A percentile compares a stretch with the other conserved stretches of the same genome.
Evolutionary conservation across 2,888 invertebrate species (phyloP).

Genomic region (Epistrophella euchroma): DNA sequence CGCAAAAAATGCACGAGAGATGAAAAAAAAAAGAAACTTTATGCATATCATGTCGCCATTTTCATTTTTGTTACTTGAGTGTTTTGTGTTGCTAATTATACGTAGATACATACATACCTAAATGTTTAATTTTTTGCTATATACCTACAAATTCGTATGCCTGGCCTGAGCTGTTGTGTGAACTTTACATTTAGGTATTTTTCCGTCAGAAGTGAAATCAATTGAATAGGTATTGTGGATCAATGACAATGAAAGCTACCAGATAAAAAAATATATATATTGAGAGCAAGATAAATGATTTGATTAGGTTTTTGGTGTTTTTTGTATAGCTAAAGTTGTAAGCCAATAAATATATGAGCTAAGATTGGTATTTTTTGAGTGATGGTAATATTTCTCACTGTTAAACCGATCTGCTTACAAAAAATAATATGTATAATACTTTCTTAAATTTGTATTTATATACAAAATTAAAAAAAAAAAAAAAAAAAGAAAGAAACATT

Average conservation of each 20-base stretch:
- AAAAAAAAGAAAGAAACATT: too few relatives aligned
- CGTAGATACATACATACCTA: constrained; percentile 5
- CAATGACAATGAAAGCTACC: constrained; percentile 21
- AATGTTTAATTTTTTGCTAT: neutral
- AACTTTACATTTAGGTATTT: neutral
- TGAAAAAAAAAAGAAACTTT: constrained; percentile 55
- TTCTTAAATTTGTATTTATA: too few relatives aligned
- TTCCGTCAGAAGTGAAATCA: constrained; percentile 19
- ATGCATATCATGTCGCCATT: constrained; percentile 40
- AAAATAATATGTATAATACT: neutral
- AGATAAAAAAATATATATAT: neutral
- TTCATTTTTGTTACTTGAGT: constrained; percentile 4
- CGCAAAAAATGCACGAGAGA: constrained; percentile 25
- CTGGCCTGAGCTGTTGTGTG: neutral
- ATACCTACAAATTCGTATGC: neutral
- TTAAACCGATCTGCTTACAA: neutral
- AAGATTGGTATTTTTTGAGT: neutral
- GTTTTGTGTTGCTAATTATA: constrained; percentile 4
- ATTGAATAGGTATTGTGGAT: constrained; percentile 40
- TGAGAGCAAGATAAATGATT: neutral
- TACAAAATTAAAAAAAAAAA: too few relatives aligned
- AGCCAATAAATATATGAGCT: neutral
- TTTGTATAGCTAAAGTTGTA: neutral
- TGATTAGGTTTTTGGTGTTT: too few relatives aligned
- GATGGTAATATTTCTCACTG: neutral